These are phyloP conservation scores for Acleris literana DNA, from an alignment of 2,888 invertebrate genomes.

Conservation along the genomic window DNA sequence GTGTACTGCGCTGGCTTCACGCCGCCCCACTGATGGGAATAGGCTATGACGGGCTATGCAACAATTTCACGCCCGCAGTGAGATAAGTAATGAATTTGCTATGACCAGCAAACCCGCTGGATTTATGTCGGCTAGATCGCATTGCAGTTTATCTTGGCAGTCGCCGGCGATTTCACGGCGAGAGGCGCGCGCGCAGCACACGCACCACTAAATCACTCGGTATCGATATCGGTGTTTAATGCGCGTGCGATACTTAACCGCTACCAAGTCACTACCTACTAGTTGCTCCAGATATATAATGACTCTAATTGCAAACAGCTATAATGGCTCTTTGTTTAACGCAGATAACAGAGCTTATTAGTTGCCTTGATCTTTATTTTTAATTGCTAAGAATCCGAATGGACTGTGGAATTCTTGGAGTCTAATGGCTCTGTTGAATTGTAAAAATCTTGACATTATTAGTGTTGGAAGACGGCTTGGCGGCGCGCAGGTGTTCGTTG, in stretches of 20 bases:
- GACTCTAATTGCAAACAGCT: conserved; percentile 33
- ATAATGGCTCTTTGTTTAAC: conserved; percentile 36
- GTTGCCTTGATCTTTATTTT: conserved; percentile 28
- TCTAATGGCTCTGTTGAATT: conserved; percentile 46
- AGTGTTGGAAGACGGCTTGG: conserved; percentile 70
- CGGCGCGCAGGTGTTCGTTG: conserved; percentile 59
- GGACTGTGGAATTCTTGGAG: conserved; percentile 18
- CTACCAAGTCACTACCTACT: conserved; percentile 34
- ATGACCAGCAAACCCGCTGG: conserved; percentile 41
- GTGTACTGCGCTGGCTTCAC: conserved; percentile 4
- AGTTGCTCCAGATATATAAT: conserved; percentile 36
- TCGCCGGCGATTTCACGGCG: conserved; percentile 49
- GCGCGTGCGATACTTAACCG: conserved; percentile 49
- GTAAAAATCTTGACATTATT: conserved; percentile 63
- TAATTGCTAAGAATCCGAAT: conserved; percentile 26
- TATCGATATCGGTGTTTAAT: conserved; percentile 54
- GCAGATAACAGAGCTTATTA: conserved; percentile 26
- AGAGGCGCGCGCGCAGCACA: conserved; percentile 44
- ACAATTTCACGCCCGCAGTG: conserved; percentile 32
- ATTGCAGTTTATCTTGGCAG: conserved; percentile 50
- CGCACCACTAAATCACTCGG: conserved; percentile 57
- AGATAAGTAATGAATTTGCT: conserved; percentile 36
- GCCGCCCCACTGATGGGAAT: conserved; percentile 29
- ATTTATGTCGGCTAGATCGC: conserved; percentile 44
- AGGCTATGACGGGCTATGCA: conserved; percentile 30